These are phyloP conservation scores for Ranitomeya variabilis DNA, from an alignment of 2,113 vertebrate species.

Conservation along the genomic window DNA sequence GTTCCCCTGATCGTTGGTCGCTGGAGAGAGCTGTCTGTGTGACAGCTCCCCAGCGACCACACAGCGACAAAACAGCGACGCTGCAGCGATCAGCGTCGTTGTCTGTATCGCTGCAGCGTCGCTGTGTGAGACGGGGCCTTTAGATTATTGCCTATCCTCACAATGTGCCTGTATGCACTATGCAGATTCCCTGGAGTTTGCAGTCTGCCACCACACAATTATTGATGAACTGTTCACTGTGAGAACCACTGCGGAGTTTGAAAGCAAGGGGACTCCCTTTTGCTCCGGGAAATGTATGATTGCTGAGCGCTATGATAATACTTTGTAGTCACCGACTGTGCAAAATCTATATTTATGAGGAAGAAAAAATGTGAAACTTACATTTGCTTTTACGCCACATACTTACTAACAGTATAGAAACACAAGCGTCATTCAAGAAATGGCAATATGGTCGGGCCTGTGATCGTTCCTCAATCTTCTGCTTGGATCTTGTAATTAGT, in stretches of 20 bases:
- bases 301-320: slow-evolving; percentile 10
- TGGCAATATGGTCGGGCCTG: background rate
- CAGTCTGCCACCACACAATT: background rate
- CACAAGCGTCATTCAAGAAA: background rate
- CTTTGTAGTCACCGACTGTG: background rate
- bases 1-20: no score
- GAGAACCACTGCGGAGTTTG: slow-evolving; percentile 6
- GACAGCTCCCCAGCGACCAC: no score
- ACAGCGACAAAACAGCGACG: no score
- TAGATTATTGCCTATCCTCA: slow-evolving; percentile 27
- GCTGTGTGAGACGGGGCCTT: no score
- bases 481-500: no score
- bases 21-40: no score
- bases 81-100: no score
- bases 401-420: background rate
- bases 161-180: slow-evolving; percentile 7
- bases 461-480: no score
- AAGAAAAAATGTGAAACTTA: background rate
- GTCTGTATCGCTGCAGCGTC: no score
- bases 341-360: background rate
- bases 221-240: slow-evolving; percentile 30
- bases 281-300: background rate
- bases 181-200: slow-evolving; percentile 1
- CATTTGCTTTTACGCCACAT: background rate
- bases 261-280: background rate